These are phyloP conservation scores for Bursaphelenchus okinawaensis DNA, from an alignment of 2,888 invertebrate species.

Conservation along the genomic window DNA sequence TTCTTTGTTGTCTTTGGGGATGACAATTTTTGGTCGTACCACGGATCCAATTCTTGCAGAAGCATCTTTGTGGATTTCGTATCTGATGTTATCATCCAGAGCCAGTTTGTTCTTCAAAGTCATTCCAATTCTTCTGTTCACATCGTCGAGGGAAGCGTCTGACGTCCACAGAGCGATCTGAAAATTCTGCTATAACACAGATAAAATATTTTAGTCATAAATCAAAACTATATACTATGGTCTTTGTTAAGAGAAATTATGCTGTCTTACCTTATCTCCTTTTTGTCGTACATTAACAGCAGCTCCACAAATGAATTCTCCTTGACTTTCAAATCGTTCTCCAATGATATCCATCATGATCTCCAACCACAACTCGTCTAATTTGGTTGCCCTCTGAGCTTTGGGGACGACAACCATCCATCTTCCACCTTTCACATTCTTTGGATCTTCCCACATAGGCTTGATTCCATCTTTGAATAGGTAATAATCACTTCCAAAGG, in stretches of 20 bases:
- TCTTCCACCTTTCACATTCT: constrained; percentile 83
- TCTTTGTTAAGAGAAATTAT: not conserved
- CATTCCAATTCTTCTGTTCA: constrained; percentile 49
- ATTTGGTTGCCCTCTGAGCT: constrained; percentile 23
- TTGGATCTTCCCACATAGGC: constrained; percentile 92
- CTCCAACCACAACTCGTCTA: constrained; percentile 57
- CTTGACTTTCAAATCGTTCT: constrained; percentile 75
- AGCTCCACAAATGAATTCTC: constrained; percentile 90
- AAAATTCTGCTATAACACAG: not conserved
- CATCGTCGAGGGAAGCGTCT: constrained; percentile 71
- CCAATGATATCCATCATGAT: constrained; percentile 73
- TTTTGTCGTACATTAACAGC: constrained; percentile 88
- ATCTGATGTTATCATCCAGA: constrained; percentile 44
- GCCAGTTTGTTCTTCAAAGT: constrained; percentile 9
- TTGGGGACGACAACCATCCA: constrained; percentile 79
- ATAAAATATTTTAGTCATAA: no score
- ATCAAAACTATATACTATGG: no score
- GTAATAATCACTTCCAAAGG: constrained; percentile 76
- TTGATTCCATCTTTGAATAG: constrained; percentile 69
- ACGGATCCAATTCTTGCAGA: constrained; percentile 46
- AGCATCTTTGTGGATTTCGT: constrained; percentile 48
- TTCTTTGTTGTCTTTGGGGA: constrained; percentile 30
- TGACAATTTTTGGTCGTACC: constrained; percentile 51
- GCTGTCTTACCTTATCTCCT: constrained; percentile 73
- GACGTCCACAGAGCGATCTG: constrained; percentile 82